These are phyloP conservation scores for Drosophila antonietae DNA, from an alignment of 2,888 invertebrate species.

Conservation along the genomic window DNA sequence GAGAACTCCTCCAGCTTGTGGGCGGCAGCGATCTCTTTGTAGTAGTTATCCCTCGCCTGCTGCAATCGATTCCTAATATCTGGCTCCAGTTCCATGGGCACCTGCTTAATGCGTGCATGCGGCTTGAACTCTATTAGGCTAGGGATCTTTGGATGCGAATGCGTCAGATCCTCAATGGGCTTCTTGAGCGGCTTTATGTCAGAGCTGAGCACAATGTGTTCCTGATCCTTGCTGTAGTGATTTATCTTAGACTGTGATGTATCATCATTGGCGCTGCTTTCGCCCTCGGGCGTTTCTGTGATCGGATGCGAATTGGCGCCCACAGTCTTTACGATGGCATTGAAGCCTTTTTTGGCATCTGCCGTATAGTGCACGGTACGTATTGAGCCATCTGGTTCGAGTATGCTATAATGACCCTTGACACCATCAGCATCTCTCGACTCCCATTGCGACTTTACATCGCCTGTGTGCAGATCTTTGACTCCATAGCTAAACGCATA, in stretches of 20 bases:
- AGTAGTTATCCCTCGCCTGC: conserved; percentile 77
- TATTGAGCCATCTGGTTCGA: conserved; percentile 88
- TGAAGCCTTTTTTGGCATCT: conserved; percentile 86
- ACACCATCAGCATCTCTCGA: conserved; percentile 86
- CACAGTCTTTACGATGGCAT: conserved; percentile 86
- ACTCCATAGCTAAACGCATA: conserved; percentile 87
- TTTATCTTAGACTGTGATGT: conserved; percentile 85
- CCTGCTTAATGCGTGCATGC: conserved; percentile 82
- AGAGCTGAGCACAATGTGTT: conserved; percentile 84
- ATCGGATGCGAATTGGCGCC: conserved; percentile 84
- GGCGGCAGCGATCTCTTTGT: conserved; percentile 72
- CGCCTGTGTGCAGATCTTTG: conserved; percentile 86
- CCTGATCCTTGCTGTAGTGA: conserved; percentile 84
- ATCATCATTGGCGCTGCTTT: conserved; percentile 71
- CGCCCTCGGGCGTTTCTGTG: conserved; percentile 80
- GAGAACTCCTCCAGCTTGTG: conserved; percentile 59
- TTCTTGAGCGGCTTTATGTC: conserved; percentile 80
- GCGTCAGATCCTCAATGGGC: conserved; percentile 81
- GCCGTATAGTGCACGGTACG: conserved; percentile 87
- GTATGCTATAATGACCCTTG: conserved; percentile 87
- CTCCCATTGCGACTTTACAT: conserved; percentile 87
- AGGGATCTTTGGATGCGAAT: conserved; percentile 82
- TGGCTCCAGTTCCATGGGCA: conserved; percentile 82
- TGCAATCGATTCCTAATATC: conserved; percentile 75
- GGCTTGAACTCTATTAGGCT: conserved; percentile 83